These are phyloP conservation scores for Anadara kagoshimensis DNA, from an alignment of 1,140 invertebrate genomes.

Conservation along the genomic window DNA sequence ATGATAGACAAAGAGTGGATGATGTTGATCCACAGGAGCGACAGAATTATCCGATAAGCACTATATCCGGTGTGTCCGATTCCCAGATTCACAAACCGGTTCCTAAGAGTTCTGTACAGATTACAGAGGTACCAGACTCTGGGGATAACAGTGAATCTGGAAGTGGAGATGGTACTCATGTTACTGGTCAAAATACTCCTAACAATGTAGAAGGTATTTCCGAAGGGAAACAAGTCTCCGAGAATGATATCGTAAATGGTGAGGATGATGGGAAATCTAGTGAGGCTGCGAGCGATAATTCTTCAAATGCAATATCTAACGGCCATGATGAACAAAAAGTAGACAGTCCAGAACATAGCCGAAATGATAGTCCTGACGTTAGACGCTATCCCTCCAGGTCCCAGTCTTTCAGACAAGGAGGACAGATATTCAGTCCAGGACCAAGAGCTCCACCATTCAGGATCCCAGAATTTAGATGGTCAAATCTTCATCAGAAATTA, in stretches of 20 bases:
- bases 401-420: slow-evolving; percentile 6
- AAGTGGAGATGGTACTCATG: slow-evolving; percentile 5
- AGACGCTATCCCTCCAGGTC: not conserved
- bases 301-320: not conserved
- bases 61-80: slow-evolving; percentile 85
- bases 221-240: slow-evolving; percentile 3
- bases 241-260: slow-evolving; percentile 73
- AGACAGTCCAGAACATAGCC: not conserved
- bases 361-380: not conserved
- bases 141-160: not conserved
- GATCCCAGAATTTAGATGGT: slow-evolving; percentile 99
- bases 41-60: slow-evolving; percentile 94
- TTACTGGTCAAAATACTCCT: slow-evolving; percentile 11
- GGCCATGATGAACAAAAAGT: slow-evolving; percentile 16
- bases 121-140: slow-evolving; percentile 60
- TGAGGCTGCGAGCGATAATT: slow-evolving; percentile 2
- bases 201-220: slow-evolving; percentile 17
- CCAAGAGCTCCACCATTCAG: slow-evolving; percentile 97
- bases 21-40: slow-evolving; percentile 94
- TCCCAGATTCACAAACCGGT: slow-evolving; percentile 43
- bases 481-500: slow-evolving; percentile 97
- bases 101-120: slow-evolving; percentile 61
- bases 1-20: slow-evolving; percentile 92
- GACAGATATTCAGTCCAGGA: slow-evolving; percentile 87
- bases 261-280: slow-evolving; percentile 71